These are phyloP conservation scores for Scaptomyza graminum DNA, from an alignment of 1,140 invertebrate species.

Conservation along the genomic window DNA sequence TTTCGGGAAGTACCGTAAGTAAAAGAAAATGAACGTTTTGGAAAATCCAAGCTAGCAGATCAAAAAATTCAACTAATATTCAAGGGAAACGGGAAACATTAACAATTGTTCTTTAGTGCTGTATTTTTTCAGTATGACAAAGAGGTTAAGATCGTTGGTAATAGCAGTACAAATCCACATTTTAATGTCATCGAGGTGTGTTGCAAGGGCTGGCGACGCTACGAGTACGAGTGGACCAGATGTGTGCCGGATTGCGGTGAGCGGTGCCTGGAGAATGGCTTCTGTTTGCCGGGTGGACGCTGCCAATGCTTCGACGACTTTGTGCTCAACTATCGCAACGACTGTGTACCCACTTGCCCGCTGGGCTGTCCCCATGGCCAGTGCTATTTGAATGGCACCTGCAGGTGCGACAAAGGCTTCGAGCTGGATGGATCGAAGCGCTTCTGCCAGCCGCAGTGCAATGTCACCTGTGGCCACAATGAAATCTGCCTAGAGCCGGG, in stretches of 20 bases:
- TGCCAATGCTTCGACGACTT: conserved; percentile 87
- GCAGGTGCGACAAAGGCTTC: conserved; percentile 87
- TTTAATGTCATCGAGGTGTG: conserved; percentile 85
- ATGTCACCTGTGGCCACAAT: conserved; percentile 74
- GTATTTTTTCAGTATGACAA: conserved; percentile 79
- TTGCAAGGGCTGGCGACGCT: conserved; percentile 86
- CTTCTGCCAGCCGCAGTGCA: conserved; percentile 85
- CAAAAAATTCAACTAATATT: too few species aligned
- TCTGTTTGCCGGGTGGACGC: conserved; percentile 86
- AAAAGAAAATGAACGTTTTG: not conserved
- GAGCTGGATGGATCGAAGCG: conserved; percentile 84
- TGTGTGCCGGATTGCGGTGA: conserved; percentile 86
- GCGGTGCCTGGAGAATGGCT: conserved; percentile 85
- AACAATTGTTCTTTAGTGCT: conserved; percentile 35
- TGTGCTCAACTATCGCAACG: conserved; percentile 84
- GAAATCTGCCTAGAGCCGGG: conserved; percentile 86
- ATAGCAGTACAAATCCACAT: conserved; percentile 52
- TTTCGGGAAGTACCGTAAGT: conserved; percentile 82
- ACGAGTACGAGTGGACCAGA: conserved; percentile 85
- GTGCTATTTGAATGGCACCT: conserved; percentile 82
- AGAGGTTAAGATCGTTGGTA: conserved; percentile 70
- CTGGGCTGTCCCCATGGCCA: conserved; percentile 83
- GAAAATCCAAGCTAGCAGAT: too few species aligned
- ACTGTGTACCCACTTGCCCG: conserved; percentile 78
- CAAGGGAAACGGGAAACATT: too few species aligned